These are phyloP conservation scores for Microctenopoma steveboyesi DNA, from an alignment of 2,797 vertebrate species.

Conservation along the genomic window DNA sequence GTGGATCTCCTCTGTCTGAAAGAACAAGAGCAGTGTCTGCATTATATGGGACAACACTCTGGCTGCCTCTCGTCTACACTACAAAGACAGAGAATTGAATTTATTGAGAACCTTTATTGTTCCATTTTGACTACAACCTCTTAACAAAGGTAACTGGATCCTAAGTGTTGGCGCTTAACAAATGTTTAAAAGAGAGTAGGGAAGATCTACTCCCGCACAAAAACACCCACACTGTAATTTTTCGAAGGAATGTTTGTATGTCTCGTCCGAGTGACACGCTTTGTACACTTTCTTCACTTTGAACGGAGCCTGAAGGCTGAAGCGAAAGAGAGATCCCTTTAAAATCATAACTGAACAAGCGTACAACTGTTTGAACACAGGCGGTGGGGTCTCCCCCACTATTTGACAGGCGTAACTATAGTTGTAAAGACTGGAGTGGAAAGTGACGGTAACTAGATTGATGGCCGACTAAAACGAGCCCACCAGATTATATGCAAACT, in stretches of 20 bases:
- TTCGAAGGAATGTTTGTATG: slow-evolving; percentile 21
- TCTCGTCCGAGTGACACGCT: slow-evolving; percentile 27
- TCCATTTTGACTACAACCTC: slow-evolving; percentile 19
- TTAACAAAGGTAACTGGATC: slow-evolving; percentile 30
- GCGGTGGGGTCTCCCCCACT: slow-evolving; percentile 35
- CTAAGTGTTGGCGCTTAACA: slow-evolving; percentile 45
- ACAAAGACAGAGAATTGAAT: slow-evolving; percentile 20
- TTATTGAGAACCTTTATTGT: slow-evolving; percentile 21
- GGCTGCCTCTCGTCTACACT: slow-evolving; percentile 25
- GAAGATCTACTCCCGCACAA: slow-evolving; percentile 9
- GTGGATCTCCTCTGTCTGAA: slow-evolving; percentile 46
- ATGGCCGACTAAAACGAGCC: slow-evolving; percentile 47
- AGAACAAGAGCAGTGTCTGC: slow-evolving; percentile 45
- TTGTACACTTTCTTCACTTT: slow-evolving; percentile 28
- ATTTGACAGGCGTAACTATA: slow-evolving; percentile 48
- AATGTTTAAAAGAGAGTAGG: slow-evolving; percentile 25
- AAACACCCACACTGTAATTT: slow-evolving; percentile 26
- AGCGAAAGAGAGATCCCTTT: slow-evolving; percentile 41
- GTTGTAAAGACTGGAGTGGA: slow-evolving; percentile 59
- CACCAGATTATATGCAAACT: slow-evolving; percentile 62
- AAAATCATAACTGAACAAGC: slow-evolving; percentile 42
- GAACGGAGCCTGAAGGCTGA: slow-evolving; percentile 35
- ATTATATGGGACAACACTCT: slow-evolving; percentile 44
- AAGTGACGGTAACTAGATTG: slow-evolving; percentile 53
- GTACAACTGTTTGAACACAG: slow-evolving; percentile 41